phyloP scores from a whole-genome alignment of 2,797 vertebrate genomes.

The Fistularia tabacaria region DNA sequence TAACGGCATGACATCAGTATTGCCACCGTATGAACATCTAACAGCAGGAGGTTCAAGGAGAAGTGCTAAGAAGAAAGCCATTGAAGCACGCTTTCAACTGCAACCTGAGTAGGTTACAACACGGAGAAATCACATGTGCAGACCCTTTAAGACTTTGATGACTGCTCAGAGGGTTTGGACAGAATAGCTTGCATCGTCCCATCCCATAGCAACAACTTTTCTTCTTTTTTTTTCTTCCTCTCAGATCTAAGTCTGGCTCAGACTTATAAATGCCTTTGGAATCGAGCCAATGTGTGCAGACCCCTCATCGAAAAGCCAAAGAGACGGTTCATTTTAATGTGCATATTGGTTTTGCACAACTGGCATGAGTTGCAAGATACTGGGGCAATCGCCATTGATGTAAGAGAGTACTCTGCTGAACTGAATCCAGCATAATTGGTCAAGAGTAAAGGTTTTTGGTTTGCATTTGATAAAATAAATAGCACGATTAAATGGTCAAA shows the following conservation, averaged over 20 bases:
- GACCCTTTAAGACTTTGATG: slow-evolving; percentile 55
- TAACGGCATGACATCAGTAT: slow-evolving; percentile 48
- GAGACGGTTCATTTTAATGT: background rate
- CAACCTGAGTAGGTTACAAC: slow-evolving; percentile 68
- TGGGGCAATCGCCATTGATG: too few species aligned
- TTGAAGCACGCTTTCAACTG: slow-evolving; percentile 52
- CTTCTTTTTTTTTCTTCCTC: background rate
- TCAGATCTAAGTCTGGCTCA: slow-evolving; percentile 11
- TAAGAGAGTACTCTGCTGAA: too few species aligned
- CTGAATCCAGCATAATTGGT: too few species aligned
- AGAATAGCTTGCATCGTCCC: slow-evolving; percentile 36
- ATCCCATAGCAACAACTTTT: slow-evolving; percentile 47
- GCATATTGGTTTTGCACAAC: slow-evolving; percentile 13
- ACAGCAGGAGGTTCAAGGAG: slow-evolving; percentile 44
- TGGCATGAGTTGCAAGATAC: slow-evolving; percentile 25
- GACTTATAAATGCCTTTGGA: slow-evolving; percentile 9
- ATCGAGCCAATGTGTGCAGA: slow-evolving; percentile 5
- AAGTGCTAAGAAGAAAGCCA: slow-evolving; percentile 50
- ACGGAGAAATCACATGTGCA: slow-evolving; percentile 51
- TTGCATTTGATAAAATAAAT: too few species aligned
- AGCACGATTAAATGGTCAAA: too few species aligned
- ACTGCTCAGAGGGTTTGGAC: slow-evolving; percentile 21
- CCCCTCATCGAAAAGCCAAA: background rate
- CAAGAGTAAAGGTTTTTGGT: too few species aligned
- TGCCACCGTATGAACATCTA: slow-evolving; percentile 28